Evolutionary conservation across 2,888 invertebrate genomes (phyloP), one percentile per base, ranked within the genome.

Genomic region (Oscheius onirici): DNA sequence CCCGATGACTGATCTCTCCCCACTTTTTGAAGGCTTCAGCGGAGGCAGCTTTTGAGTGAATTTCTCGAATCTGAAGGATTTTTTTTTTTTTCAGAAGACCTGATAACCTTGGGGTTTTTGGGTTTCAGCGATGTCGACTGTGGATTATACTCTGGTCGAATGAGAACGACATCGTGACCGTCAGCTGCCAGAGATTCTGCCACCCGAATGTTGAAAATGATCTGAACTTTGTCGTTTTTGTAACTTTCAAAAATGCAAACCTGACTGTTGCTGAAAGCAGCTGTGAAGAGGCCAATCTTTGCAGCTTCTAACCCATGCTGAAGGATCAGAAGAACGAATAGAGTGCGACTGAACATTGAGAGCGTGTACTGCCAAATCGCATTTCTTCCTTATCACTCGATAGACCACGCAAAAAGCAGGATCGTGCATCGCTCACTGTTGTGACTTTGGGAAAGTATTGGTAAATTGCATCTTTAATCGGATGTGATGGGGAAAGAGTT

Each of bases 171-270:
- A 6, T 71, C 58, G 24, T 71, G 71, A 15, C 71, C 71, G 17
- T 20, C 71, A 3, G 34, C 28, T 6, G 49, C 58, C 2, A 71
- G 51, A 6, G 54, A 46, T 40, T 63, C 58, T 5, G 71, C 71
- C n/a, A 71, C n/a, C 44, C 63, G 20, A 15, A 63, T 71, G 26
- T 71, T 71, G 57, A 63, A 71, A 34, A 71, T 26, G 17, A 61
- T 61, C 71, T 71, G 41, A 54, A 54, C 20, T 52, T 52, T 34
- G 5, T 34, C 3, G 10, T 11, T 10, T 54, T 5, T 3, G 17
- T 6, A 22, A 10, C 3, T 17, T 26, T 15, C 24, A 13, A 54
- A 20, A 54, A 54, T 6, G 1, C 66, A 2, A n/a, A 66, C 66
- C 54, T 66, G 66, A 66, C 66, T 66, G 17, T 68, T 68, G 24